Evolutionary conservation across 2,797 vertebrate genomes (phyloP), one percentile per base, ranked within the genome.

Genomic region (Sylvia borin): DNA sequence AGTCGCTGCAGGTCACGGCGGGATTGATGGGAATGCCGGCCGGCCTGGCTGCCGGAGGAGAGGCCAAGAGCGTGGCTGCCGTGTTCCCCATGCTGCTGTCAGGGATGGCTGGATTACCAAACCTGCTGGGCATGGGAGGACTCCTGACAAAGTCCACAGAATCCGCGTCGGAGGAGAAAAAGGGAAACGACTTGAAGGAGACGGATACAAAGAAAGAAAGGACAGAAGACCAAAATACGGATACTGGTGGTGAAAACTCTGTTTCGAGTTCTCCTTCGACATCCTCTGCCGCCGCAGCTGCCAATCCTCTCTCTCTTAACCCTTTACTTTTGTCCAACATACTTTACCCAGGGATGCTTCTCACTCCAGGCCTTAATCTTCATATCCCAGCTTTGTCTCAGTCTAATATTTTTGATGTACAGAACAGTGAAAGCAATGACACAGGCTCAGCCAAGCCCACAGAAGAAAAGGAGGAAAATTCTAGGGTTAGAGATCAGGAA

Each of bases 291-390:
- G 98, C 98, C 92, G 98, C 98, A 88, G 98, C 98, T 95, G 98
- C 98, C 97, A 98, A 97, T 97, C 97, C 98, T 34, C 97, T 99
- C 96, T 98, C 99, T 97, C 98, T 99, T 97, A 99, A 99, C 98
- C 99, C 99, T 91, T 98, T 99, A 95, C 98, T 99, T 96, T 98
- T 99, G 95, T 99, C 99, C 97, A 99, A 99, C 98, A 99, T 99
- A 98, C 98, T 99, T 98, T 99, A 99, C 97, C 99, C 99, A 99
- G 99, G 99, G 99, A 99, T 99, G 99, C 99, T 99, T 98, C 99
- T 99, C 98, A 99, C 99, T 98, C 99, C 99, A 99, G 99, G 99
- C 99, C 99, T 99, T 99, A 99, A 99, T 98, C 98, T 99, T 98
- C 99, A 99, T 97, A 98, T 98, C 98, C 98, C 98, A 98, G 97